Conservation (phyloP, 1,140 invertebrate species). For the Musca vetustissima region DNA sequence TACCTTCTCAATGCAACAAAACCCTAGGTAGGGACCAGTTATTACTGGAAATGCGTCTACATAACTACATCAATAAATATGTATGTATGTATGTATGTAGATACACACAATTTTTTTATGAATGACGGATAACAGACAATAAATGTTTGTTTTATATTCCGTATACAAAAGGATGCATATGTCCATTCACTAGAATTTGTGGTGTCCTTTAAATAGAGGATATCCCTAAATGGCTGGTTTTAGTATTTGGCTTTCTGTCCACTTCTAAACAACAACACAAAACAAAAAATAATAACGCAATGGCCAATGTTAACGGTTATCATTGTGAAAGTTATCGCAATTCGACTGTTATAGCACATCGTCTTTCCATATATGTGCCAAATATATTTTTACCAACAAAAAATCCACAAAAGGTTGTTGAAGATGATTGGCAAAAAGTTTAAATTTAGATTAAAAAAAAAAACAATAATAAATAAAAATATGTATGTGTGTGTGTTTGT, state of each 20-base stretch:
- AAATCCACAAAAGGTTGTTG: slow-evolving; percentile 45
- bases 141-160: too few species aligned
- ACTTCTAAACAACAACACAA: background rate
- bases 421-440: too few species aligned
- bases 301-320: too few species aligned
- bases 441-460: too few species aligned
- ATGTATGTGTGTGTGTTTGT: too few species aligned
- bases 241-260: background rate
- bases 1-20: too few species aligned
- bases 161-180: too few species aligned
- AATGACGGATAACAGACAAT: too few species aligned
- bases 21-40: background rate
- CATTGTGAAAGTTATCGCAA: slow-evolving; percentile 30
- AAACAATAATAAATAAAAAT: background rate
- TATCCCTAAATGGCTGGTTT: background rate
- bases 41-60: background rate
- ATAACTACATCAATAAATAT: background rate
- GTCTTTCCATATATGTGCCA: slow-evolving; percentile 46
- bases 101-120: too few species aligned
- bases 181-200: too few species aligned
- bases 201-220: background rate
- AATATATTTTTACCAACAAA: slow-evolving; percentile 41
- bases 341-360: slow-evolving; percentile 48
- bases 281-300: background rate
- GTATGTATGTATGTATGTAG: too few species aligned